These are phyloP conservation scores for Aurelia coerulea DNA, from an alignment of 30 jellyfish, hydroid and myxozoan species.

Conservation along the genomic window DNA sequence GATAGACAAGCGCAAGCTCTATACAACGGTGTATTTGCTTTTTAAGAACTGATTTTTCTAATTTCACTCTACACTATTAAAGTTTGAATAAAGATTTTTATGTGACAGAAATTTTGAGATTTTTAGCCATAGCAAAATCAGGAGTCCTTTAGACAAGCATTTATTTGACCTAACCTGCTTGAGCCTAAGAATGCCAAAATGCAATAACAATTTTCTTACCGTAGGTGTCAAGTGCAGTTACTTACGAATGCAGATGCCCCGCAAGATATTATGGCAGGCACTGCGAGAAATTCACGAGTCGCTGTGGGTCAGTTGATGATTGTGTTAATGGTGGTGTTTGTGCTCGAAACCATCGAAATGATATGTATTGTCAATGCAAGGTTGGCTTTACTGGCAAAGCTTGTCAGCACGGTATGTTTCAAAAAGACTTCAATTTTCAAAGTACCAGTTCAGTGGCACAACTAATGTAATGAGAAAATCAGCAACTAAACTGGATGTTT, in stretches of 20 bases:
- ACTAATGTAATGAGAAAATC: not conserved
- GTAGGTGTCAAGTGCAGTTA: conserved; percentile 63
- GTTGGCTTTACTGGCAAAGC: conserved; percentile 69
- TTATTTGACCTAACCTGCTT: not conserved
- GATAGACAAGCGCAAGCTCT: too few species aligned
- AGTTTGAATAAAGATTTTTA: too few species aligned
- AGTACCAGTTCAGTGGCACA: not conserved
- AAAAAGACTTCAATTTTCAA: not conserved
- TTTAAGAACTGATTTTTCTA: too few species aligned
- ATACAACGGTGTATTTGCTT: too few species aligned
- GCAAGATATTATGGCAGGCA: conserved; percentile 35
- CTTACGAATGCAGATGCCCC: conserved; percentile 61
- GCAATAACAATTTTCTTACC: not conserved
- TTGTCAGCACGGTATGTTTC: conserved; percentile 67
- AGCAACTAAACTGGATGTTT: not conserved
- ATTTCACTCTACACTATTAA: too few species aligned
- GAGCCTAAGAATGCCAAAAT: not conserved
- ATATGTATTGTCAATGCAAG: conserved; percentile 61
- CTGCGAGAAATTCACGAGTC: conserved; percentile 54
- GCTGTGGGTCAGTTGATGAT: conserved; percentile 53
- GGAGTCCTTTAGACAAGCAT: not conserved
- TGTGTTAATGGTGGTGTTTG: conserved; percentile 85
- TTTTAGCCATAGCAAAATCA: too few species aligned
- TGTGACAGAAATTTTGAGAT: too few species aligned
- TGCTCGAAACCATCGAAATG: conserved; percentile 8